A percentile compares a stretch with the other conserved stretches of the same genome.
Conservation (phyloP, 2,113 vertebrate species). For the Anthoscopus minutus region DNA sequence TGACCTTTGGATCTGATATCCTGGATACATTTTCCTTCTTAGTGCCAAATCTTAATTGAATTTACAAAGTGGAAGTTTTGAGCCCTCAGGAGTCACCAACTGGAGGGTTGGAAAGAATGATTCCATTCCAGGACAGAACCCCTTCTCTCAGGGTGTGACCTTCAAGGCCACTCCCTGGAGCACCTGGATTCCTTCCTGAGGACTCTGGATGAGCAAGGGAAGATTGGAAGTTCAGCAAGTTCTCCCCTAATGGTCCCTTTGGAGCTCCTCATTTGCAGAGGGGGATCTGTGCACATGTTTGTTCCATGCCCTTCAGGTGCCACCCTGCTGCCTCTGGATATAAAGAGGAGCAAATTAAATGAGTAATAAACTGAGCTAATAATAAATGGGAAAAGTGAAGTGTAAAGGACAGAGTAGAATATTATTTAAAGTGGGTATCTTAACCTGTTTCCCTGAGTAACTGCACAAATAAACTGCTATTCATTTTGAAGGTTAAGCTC, state of each 20-base stretch:
- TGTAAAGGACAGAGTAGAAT: background rate
- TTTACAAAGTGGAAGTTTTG: background rate
- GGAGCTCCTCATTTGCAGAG: background rate
- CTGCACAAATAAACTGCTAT: conserved; percentile 19
- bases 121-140: background rate
- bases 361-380: background rate
- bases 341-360: background rate
- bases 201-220: background rate
- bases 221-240: background rate
- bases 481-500: conserved; percentile 17
- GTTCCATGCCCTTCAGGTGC: background rate
- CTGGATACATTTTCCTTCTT: background rate
- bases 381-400: background rate
- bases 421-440: background rate
- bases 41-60: background rate
- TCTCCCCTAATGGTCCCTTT: background rate
- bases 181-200: background rate
- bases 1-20: background rate
- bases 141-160: background rate
- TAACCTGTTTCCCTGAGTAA: background rate
- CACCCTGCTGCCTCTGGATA: background rate
- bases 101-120: background rate
- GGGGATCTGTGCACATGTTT: background rate
- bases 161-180: background rate
- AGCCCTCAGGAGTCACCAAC: background rate